Evolutionary conservation across 2,113 vertebrate species (phyloP), one percentile per base, ranked within the genome.

Genomic region (Tiliqua scincoides): DNA sequence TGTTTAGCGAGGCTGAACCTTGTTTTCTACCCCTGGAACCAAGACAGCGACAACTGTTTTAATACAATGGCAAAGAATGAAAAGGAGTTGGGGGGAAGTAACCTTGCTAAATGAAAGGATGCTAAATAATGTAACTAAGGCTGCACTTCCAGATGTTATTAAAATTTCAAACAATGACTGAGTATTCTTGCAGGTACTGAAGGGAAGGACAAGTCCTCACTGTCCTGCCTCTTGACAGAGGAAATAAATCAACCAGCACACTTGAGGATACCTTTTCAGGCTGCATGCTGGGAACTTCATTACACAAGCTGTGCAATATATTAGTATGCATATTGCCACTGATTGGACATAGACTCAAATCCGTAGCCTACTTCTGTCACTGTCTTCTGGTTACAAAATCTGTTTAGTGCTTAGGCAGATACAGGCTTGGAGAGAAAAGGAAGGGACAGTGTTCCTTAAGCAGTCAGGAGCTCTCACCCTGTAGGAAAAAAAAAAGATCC

Each of bases 241-340:
- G 97, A 98, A 97, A 99, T 99, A 99, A 99, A 99, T 99, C 98
- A 99, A 97, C 95, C 94, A 93, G 95, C 97, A 98, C 99, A 98
- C 98, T 97, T 96, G 98, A 99, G 98, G 97, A 98, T 98, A 98
- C 97, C 97, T 97, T 98, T 99, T 96, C 96, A 98, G 98, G 96
- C 98, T 97, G 95, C 98, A 98, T 89, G 97, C 98, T 99, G 98
- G 97, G 98, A 99, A 99, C 98, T 99, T 99, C 98, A 99, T 99
- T 99, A 99, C 96, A 97, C 97, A 98, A 97, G 97, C 98, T 97
- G 97, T 98, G 98, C 98, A 97, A 97, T 96, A 97, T 96, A 98
- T 98, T 99, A 98, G 97, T 98, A 98, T 99, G 98, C 97, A 99
- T 97, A 98, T 97, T 96, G 96, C 94, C 96, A 96, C 96, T 98